These are phyloP conservation scores for Mamestra configurata DNA, from an alignment of 1,140 invertebrate species.

Conservation along the genomic window DNA sequence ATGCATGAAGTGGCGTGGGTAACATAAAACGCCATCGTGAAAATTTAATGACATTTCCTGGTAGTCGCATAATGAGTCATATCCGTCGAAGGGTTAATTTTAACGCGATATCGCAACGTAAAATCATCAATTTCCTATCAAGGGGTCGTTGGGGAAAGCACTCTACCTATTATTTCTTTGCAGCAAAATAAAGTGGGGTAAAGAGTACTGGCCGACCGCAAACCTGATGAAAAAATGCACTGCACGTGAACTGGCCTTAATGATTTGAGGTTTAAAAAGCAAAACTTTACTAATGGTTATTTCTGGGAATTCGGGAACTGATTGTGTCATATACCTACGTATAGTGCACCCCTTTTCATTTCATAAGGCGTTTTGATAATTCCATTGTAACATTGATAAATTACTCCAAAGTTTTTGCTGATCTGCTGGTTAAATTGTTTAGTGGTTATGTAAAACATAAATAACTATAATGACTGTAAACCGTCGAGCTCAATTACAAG, in stretches of 20 bases:
- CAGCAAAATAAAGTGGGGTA: slow-evolving; percentile 36
- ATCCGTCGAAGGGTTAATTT: slow-evolving; percentile 84
- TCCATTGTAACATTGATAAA: not conserved
- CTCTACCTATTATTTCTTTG: slow-evolving; percentile 44
- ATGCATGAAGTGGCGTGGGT: slow-evolving; percentile 85
- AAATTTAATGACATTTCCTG: slow-evolving; percentile 87
- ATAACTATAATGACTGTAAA: slow-evolving; percentile 37
- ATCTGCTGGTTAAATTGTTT: slow-evolving; percentile 1
- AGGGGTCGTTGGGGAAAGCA: slow-evolving; percentile 48
- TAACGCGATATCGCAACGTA: slow-evolving; percentile 77
- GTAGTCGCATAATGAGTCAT: slow-evolving; percentile 85
- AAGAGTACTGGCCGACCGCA: slow-evolving; percentile 15
- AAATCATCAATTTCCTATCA: slow-evolving; percentile 77
- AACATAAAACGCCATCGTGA: slow-evolving; percentile 86
- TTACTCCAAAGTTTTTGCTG: not conserved
- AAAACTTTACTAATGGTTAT: slow-evolving; percentile 9
- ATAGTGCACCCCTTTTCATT: not conserved
- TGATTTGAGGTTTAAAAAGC: slow-evolving; percentile 19
- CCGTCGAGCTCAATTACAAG: slow-evolving; percentile 37
- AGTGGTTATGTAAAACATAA: slow-evolving; percentile 20
- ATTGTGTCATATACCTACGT: slow-evolving; percentile 11
- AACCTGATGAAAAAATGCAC: slow-evolving; percentile 22
- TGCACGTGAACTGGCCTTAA: slow-evolving; percentile 28
- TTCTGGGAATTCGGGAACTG: slow-evolving; percentile 11
- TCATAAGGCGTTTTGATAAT: not conserved